These are phyloP conservation scores for Kryptopterus vitreolus DNA, from an alignment of 2,797 vertebrate species.

Conservation along the genomic window DNA sequence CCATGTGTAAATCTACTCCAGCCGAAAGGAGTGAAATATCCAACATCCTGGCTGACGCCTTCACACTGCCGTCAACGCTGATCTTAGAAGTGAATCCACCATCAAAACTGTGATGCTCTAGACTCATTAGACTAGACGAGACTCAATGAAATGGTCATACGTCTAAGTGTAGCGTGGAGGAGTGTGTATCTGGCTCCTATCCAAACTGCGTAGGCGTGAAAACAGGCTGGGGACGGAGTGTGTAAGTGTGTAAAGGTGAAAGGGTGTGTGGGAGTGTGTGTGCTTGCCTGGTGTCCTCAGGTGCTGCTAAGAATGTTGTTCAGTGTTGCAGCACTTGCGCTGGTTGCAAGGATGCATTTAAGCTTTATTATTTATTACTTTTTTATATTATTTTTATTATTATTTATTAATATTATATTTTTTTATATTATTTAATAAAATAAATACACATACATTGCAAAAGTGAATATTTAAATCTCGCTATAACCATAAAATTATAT, in stretches of 20 bases:
- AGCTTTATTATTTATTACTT: too few species aligned
- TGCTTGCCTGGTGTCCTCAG: background rate
- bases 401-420: too few species aligned
- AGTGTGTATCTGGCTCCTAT: background rate
- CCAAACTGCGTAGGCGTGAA: too few species aligned
- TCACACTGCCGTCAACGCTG: too few species aligned
- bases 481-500: too few species aligned
- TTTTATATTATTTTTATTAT: background rate
- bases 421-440: background rate
- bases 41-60: background rate
- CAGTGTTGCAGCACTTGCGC: background rate
- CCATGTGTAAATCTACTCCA: background rate
- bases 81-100: background rate
- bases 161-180: background rate
- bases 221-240: background rate
- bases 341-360: background rate
- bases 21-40: background rate
- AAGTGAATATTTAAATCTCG: too few species aligned
- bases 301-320: background rate
- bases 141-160: background rate
- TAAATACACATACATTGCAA: too few species aligned
- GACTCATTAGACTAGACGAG: too few species aligned
- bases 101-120: background rate
- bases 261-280: constrained; percentile 5
- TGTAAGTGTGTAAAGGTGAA: background rate